Evolutionary conservation across 1,140 invertebrate genomes (phyloP), one percentile per base, ranked within the genome.

Genomic region (Gonatopus flavifemur): DNA sequence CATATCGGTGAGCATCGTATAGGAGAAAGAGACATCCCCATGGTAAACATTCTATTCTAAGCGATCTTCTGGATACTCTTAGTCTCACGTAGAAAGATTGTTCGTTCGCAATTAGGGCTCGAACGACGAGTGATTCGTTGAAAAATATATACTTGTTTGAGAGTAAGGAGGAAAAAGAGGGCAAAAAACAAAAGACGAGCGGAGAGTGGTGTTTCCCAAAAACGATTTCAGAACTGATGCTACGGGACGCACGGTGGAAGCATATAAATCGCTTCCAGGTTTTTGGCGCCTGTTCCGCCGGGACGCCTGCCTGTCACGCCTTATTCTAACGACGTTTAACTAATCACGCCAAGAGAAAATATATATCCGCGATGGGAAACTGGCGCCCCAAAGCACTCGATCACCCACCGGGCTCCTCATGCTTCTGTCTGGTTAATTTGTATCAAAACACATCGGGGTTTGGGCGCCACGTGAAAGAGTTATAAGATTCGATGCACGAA

Each of bases 191-290:
- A 33, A 44, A 40, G 44, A 36, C 30, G 30, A 50, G 48, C 19
- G 31, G 30, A 9, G 39, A 19, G 42, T 18, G 37, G 35, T 54
- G 53, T 49, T 46, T 62, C 55, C 52, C 37, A 31, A 45, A 45
- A 54, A 45, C 36, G 52, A 63, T 58, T 43, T 40, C 48, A 60
- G 57, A 61, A 56, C 47, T 36, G 20, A 16, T 35, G 21, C 40
- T 35, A 55, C 19, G 39, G 24, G 33, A 38, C 13, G 18, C 7
- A 22, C 22, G 24, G 30, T 16, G 38, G 35, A 43, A 55, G 51
- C 58, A 67, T 69, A 71, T 71, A 68, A 71, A 71, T 71, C 66
- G 66, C 55, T 69, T 69, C 59, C 65, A 70, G 61, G 56, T 61
- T 70, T 68, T 59, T 55, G 47, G 45, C 41, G 19, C 37, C 36